A percentile compares a stretch with the other conserved stretches of the same genome.
Conservation (phyloP, 2,797 vertebrate species). For the Ctenosaura bakeri region DNA sequence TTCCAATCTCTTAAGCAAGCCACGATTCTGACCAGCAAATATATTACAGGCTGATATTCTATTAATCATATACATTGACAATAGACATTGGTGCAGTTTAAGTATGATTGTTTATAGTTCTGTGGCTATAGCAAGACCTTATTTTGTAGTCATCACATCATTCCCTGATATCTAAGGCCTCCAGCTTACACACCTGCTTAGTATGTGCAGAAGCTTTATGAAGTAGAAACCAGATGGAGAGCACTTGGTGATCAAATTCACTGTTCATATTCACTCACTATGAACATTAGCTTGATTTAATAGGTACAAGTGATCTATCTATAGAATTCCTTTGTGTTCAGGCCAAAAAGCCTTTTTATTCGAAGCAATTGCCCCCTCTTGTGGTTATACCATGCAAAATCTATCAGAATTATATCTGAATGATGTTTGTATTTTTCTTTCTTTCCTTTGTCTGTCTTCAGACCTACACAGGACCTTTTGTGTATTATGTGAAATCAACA, state of each 20-base stretch:
- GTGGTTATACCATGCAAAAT: neutral
- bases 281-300: neutral
- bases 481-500: conserved; percentile 95
- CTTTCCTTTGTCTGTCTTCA: conserved; percentile 71
- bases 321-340: neutral
- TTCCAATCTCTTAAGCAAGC: neutral
- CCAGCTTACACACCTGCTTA: neutral
- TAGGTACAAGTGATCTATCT: neutral
- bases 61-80: conserved; percentile 2
- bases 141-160: neutral
- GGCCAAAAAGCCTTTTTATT: conserved; percentile 4
- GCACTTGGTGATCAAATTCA: neutral
- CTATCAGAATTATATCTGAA: neutral
- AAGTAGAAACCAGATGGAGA: conserved; percentile 55
- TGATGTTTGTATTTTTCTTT: conserved; percentile 63
- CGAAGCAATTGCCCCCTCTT: neutral
- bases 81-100: neutral
- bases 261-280: neutral
- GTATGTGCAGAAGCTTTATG: conserved; percentile 55
- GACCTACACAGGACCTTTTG: conserved; percentile 98
- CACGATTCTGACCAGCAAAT: neutral
- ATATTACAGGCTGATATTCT: neutral
- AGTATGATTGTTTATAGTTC: neutral
- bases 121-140: conserved; percentile 11
- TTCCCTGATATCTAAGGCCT: neutral